These are phyloP conservation scores for Andinoacara biseriatus DNA, from an alignment of 2,113 vertebrate genomes.

Conservation along the genomic window DNA sequence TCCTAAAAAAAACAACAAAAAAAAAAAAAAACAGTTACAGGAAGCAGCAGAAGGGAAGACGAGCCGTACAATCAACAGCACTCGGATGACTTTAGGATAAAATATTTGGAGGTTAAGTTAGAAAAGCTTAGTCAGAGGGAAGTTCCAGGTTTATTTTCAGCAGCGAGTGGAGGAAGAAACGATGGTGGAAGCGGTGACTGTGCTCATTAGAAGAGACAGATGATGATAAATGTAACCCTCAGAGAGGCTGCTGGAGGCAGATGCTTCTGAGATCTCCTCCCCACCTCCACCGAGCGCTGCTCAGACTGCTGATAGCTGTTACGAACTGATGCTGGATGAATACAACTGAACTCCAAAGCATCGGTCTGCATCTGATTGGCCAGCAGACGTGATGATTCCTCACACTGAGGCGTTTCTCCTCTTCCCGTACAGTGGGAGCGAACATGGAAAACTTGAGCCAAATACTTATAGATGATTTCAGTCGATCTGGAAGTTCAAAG, in stretches of 20 bases:
- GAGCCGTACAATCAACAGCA: conserved; percentile 38
- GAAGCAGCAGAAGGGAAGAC: conserved; percentile 30
- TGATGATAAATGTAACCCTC: not conserved
- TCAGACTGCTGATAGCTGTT: rapidly evolving
- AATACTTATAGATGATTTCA: not conserved
- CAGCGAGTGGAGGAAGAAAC: not conserved
- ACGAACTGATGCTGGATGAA: not conserved
- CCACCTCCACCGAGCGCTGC: not conserved
- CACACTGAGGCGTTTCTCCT: not conserved
- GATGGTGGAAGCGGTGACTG: not conserved
- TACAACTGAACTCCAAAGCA: not conserved
- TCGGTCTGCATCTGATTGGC: not conserved
- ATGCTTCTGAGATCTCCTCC: not conserved
- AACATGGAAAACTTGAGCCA: not conserved
- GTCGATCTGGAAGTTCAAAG: not conserved
- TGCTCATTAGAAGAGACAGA: not conserved
- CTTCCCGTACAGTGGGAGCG: not conserved
- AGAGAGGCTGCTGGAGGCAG: not conserved
- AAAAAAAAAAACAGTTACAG: not conserved
- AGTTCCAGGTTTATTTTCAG: not conserved
- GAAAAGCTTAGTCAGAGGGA: not conserved
- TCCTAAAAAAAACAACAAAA: too few species aligned
- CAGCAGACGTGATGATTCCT: too few species aligned
- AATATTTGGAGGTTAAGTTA: not conserved
- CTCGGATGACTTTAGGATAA: conserved; percentile 31